Evolutionary conservation across 1,140 invertebrate genomes (phyloP), one percentile per base, ranked within the genome.

Genomic region (Pogonomyrmex californicus): DNA sequence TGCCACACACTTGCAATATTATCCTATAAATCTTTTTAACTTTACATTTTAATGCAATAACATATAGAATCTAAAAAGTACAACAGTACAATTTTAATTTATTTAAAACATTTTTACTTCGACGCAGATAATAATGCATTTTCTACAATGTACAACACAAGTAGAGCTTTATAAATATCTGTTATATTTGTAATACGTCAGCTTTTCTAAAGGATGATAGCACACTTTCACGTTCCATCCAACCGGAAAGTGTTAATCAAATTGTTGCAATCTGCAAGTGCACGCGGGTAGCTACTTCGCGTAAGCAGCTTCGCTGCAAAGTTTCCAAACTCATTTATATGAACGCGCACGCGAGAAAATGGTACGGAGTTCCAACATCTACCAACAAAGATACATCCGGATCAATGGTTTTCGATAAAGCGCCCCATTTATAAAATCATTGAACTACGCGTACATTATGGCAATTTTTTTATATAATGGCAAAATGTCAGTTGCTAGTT

Each of bases 241-340:
- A 30, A 17, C 41, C 51, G 66, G 41, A 49, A 83, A 73, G 68
- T 47, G 54, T 62, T 83, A 83, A 83, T 73, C 66, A 83, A 83
- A 83, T 73, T 83, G 51, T 83, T 73, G 68, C 54, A 83, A 83
- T 83, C 41, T 51, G 14, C 41, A 49, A 73, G 41, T 73, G 54
- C 49, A 81, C 23, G 47, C 66, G 30, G 1, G 10, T 73, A 47
- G 79, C 54, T 73, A 60, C 33, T 73, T 73, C 54, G n/a, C 79
- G 41, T 58, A 73, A 73, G 41, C 33, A 83, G 12, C 79, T 73
- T 58, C 30, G n/a, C 10, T 54, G 7, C n/a, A n/a, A 51, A 73
- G 54, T 83, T 83, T 38, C 41, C 66, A n/a, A 83, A 38, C 41
- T 60, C 51, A 47, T 73, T 71, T 83, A 83, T 83, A 83, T 75